Evolutionary conservation across 2,888 invertebrate species (phyloP).

Genomic region (Allolobophora icterica): DNA sequence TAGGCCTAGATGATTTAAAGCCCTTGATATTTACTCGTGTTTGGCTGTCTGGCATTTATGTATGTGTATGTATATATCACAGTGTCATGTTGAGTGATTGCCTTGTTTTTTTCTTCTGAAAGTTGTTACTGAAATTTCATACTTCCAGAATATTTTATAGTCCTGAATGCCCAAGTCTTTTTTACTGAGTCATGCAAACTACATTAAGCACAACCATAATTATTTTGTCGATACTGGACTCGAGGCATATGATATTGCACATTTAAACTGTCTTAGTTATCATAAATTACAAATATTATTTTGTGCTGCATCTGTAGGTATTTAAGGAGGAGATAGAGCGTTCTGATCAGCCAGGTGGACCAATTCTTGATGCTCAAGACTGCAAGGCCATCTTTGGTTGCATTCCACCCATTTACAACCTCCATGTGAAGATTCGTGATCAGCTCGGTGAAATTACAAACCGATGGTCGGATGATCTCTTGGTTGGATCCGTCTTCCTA

Average conservation of each 20-base stretch:
- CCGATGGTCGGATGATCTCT: constrained; percentile 86
- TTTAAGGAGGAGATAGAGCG: constrained; percentile 92
- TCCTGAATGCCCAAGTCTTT: too few species aligned
- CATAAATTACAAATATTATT: background rate
- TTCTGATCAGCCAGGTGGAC: constrained; percentile 78
- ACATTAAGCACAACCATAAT: too few species aligned
- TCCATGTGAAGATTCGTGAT: constrained; percentile 80
- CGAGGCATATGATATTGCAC: too few species aligned
- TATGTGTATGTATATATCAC: too few species aligned
- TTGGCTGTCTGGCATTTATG: too few species aligned
- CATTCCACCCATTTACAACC: constrained; percentile 89
- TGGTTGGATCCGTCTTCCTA: constrained; percentile 85
- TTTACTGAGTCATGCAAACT: too few species aligned
- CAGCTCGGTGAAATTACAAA: constrained; percentile 71
- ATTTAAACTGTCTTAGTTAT: too few species aligned
- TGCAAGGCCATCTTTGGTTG: constrained; percentile 93
- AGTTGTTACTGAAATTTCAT: constrained; percentile 91
- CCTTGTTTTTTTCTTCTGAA: constrained; percentile 95
- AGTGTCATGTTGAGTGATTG: constrained; percentile 87
- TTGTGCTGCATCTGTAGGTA: constrained; percentile 71
- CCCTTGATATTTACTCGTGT: too few species aligned
- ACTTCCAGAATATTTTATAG: too few species aligned
- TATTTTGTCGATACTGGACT: too few species aligned
- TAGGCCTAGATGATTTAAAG: too few species aligned
- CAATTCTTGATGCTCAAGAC: constrained; percentile 73